phyloP scores from a whole-genome alignment of 2,888 invertebrate genomes.

The Tridacna crocea region DNA sequence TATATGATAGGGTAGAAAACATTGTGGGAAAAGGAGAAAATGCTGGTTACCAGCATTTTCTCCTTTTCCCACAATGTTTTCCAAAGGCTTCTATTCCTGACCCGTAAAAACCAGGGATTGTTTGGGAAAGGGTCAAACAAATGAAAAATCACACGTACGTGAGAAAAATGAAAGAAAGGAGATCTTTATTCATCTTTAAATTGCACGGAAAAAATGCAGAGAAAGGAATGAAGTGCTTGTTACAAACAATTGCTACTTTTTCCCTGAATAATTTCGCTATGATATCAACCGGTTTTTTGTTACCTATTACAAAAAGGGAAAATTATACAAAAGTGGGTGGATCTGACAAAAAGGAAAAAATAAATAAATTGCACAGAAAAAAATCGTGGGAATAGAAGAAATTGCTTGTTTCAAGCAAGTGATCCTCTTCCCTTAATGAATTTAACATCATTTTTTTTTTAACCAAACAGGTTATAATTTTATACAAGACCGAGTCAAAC shows the following conservation, averaged over 20 bases:
- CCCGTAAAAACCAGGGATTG: too few species aligned
- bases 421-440: background rate
- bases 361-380: background rate
- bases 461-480: too few species aligned
- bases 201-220: background rate
- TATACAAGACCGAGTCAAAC: too few species aligned
- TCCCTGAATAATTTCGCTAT: too few species aligned
- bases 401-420: background rate
- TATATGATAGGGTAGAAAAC: background rate
- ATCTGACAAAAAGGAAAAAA: too few species aligned
- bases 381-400: background rate
- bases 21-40: constrained; percentile 4
- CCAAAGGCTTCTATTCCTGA: too few species aligned
- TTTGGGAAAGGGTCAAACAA: background rate
- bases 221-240: background rate
- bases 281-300: too few species aligned
- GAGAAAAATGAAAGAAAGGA: background rate
- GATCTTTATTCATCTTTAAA: background rate
- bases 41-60: background rate
- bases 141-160: background rate
- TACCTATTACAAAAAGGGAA: too few species aligned
- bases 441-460: background rate
- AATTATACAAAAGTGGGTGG: too few species aligned
- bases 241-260: too few species aligned
- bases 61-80: background rate